Evolutionary conservation across 2,888 invertebrate genomes (phyloP).

Genomic region (Trisateles emortualis): DNA sequence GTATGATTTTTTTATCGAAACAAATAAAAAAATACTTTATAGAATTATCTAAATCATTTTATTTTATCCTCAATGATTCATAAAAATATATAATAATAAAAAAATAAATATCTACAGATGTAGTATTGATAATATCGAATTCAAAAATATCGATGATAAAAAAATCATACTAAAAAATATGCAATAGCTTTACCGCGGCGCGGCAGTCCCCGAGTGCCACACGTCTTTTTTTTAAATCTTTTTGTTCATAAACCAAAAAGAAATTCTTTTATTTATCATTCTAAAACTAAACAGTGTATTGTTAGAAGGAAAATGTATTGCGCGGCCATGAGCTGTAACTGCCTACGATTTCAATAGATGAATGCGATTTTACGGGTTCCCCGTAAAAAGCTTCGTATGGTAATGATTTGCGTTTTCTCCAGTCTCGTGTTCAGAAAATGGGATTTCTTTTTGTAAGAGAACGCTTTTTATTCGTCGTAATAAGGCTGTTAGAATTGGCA

Average conservation of each 20-base stretch:
- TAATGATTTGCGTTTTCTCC: conserved; percentile 52
- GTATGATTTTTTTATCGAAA: too few species aligned
- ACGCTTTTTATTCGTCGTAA: conserved; percentile 19
- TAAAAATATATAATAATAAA: too few species aligned
- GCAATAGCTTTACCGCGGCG: too few species aligned
- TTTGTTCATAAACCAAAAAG: background rate
- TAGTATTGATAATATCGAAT: too few species aligned
- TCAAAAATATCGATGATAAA: too few species aligned
- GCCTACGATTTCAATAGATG: conserved; percentile 26
- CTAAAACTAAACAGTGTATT: conserved; percentile 3
- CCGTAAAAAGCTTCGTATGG: conserved; percentile 31
- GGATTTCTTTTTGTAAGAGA: conserved; percentile 40
- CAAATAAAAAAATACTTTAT: too few species aligned
- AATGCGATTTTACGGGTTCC: conserved; percentile 25
- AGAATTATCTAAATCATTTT: too few species aligned
- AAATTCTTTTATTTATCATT: background rate
- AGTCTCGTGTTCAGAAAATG: conserved; percentile 32
- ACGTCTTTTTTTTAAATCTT: too few species aligned
- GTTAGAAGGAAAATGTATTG: conserved; percentile 28
- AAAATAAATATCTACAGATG: too few species aligned
- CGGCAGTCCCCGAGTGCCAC: too few species aligned
- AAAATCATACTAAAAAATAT: too few species aligned
- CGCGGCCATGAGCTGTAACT: conserved; percentile 22
- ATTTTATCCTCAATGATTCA: too few species aligned
- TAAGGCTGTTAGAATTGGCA: conserved; percentile 11